Percentiles rank a stretch among this genome's conserved stretches.
These are phyloP conservation scores for Hystrix brachyura DNA, from an alignment of 2,113 vertebrate genomes.

Conservation along the genomic window DNA sequence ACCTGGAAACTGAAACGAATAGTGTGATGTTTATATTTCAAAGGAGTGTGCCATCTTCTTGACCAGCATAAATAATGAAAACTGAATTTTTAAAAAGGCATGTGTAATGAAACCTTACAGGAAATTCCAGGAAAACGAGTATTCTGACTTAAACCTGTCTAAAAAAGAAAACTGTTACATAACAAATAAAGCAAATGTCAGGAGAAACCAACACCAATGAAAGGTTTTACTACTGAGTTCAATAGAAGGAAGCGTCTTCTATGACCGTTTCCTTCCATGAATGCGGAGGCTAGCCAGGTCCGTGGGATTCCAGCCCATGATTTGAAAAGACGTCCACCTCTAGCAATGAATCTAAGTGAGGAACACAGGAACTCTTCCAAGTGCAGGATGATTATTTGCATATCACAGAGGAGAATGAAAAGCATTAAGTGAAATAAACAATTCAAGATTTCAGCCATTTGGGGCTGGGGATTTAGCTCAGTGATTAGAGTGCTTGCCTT, in stretches of 20 bases:
- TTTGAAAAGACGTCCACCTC: background rate
- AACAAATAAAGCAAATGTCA: constrained; percentile 53
- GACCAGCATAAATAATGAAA: constrained; percentile 40
- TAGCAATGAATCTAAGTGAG: background rate
- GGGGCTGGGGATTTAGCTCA: no score
- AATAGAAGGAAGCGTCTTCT: background rate
- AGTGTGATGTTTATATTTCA: constrained; percentile 45
- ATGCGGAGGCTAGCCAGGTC: background rate
- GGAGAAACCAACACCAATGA: background rate
- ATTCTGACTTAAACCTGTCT: constrained; percentile 19
- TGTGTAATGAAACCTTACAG: background rate
- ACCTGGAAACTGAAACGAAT: constrained; percentile 31
- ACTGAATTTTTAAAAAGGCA: constrained; percentile 12
- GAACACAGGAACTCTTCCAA: background rate
- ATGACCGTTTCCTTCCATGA: background rate
- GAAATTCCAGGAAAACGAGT: background rate
- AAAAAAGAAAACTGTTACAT: background rate
- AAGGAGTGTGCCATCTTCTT: constrained; percentile 30
- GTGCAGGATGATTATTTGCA: background rate
- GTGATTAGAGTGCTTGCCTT: no score
- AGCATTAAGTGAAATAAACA: background rate
- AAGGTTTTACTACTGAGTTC: constrained; percentile 2
- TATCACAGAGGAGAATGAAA: background rate
- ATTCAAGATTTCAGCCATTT: background rate
- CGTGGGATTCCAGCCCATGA: background rate